Evolutionary conservation across 2,888 invertebrate species (phyloP), one percentile per base, ranked within the genome.

Genomic region (Epiblema foenella): DNA sequence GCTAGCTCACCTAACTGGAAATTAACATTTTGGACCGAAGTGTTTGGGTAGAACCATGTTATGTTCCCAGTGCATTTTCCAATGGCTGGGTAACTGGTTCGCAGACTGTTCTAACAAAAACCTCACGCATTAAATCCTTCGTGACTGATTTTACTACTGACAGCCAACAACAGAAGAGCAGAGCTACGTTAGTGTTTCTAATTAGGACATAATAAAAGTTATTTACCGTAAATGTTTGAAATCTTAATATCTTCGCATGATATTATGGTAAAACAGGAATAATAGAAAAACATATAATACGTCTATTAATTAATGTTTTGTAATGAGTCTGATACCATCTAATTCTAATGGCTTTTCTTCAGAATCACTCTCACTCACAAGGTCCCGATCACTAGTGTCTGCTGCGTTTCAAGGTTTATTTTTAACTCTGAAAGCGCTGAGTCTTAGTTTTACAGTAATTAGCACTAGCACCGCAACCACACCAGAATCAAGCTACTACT

Each of bases 391-490:
- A 52, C 52, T 64, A 20, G 33, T 15, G 51, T 15, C 63, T 37
- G 15, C 33, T 37, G 24, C 46, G 8, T 49, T 69, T 49, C 39
- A 63, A 29, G 57, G 63, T 62, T 64, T 69, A 69, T 69, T 69
- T 69, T 69, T 69, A 69, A 39, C 49, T 58, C 18, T 51, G 57
- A 64, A 63, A 57, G 63, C 63, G 56, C 39, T 52, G 64, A 20
- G n/a, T 10, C 51, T 52, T 8, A 42, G 49, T 60, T 54, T 54
- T 62, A 24, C 54, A 20, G 15, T 69, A 69, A 69, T 69, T 69
- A 63, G 51, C 69, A 57, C 56, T 37, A 42, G 59, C 39, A 12
- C 4, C 17, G 46, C 46, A 20, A 29, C 62, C 39, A 33, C 59
- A 51, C 39, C 9, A 5, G 15, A 33, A 49, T 17, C 10, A 39